A percentile compares a stretch with the other conserved stretches of the same genome.
Evolutionary conservation across 1,140 invertebrate species (phyloP).

Genomic region (Tribolium castaneum): DNA sequence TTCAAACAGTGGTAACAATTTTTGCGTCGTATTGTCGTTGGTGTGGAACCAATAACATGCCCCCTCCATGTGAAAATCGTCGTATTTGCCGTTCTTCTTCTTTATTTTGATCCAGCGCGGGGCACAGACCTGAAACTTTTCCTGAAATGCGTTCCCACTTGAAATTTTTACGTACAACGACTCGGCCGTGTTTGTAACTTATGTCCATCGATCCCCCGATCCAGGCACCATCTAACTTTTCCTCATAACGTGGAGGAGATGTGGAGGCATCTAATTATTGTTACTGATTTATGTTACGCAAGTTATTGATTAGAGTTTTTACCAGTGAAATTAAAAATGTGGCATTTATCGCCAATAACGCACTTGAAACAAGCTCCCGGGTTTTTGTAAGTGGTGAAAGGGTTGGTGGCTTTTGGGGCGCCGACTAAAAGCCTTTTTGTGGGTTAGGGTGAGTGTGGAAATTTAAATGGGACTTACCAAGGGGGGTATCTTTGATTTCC

Average conservation of each 20-base stretch:
- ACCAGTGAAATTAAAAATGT: conserved; percentile 27
- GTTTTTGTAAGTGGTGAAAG: conserved; percentile 2
- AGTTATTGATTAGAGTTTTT: background rate
- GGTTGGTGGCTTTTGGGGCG: conserved; percentile 35
- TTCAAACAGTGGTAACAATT: conserved; percentile 6
- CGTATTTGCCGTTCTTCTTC: background rate
- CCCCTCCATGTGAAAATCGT: conserved; percentile 36
- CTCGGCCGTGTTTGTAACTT: conserved; percentile 11
- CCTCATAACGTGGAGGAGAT: background rate
- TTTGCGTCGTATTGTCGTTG: conserved; percentile 18
- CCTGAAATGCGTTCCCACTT: background rate
- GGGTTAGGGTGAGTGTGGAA: background rate
- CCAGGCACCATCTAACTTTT: conserved; percentile 45
- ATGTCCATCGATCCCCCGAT: conserved; percentile 50
- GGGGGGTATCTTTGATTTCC: conserved; percentile 2
- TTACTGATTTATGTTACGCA: background rate
- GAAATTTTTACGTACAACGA: conserved; percentile 32
- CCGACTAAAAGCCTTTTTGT: conserved; percentile 42
- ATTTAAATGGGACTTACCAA: conserved; percentile 18
- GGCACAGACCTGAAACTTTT: conserved; percentile 23
- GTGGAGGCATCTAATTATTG: background rate
- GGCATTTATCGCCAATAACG: conserved; percentile 34
- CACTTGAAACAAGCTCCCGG: conserved; percentile 46
- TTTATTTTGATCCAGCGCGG: conserved; percentile 36
- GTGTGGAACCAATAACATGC: conserved; percentile 36